Conservation (phyloP, 2,888 invertebrate genomes). For the Protonemura montana region DNA sequence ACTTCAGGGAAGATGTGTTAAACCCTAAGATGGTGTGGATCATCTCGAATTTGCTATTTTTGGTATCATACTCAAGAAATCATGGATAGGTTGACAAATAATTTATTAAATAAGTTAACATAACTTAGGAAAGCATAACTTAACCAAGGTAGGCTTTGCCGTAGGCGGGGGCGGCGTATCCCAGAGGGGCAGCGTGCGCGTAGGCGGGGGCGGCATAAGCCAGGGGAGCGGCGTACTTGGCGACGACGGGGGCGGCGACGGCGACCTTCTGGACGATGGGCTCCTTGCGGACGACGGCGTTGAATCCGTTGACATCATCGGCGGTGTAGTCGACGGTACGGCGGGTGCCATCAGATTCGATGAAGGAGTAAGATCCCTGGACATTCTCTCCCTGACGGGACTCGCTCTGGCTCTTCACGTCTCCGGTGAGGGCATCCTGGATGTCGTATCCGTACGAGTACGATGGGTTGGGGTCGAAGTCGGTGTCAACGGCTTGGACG, state of each 20-base stretch:
- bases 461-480: slow-evolving; percentile 50
- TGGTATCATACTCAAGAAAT: no score
- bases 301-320: slow-evolving; percentile 51
- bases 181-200: slow-evolving; percentile 41
- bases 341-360: slow-evolving; percentile 50
- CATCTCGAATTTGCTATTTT: no score
- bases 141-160: slow-evolving; percentile 32
- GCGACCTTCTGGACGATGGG: slow-evolving; percentile 43
- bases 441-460: slow-evolving; percentile 50
- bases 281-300: slow-evolving; percentile 50
- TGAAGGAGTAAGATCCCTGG: slow-evolving; percentile 50
- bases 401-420: slow-evolving; percentile 51
- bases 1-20: no score
- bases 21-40: no score
- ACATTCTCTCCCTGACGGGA: slow-evolving; percentile 50
- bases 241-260: slow-evolving; percentile 40
- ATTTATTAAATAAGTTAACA: neutral
- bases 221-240: slow-evolving; percentile 43
- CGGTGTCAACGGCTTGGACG: slow-evolving; percentile 48
- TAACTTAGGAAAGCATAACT: neutral
- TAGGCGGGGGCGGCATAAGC: slow-evolving; percentile 41
- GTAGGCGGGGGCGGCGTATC: slow-evolving; percentile 39
- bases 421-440: slow-evolving; percentile 51
- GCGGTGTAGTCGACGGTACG: slow-evolving; percentile 51
- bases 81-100: neutral